phyloP scores from a whole-genome alignment of 2,797 vertebrate species.

The Rhinichthys osculus region DNA sequence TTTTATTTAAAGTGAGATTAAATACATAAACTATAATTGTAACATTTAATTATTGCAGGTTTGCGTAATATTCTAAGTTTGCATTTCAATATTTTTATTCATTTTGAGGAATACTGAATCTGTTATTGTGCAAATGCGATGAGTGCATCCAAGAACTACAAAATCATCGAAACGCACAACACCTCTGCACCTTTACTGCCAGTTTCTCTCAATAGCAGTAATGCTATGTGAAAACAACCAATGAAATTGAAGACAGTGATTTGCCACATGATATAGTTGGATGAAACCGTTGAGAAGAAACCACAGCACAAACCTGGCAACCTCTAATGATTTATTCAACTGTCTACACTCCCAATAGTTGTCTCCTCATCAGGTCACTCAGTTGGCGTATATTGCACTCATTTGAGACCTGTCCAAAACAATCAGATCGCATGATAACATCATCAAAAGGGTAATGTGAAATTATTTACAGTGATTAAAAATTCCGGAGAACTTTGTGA shows the following conservation, averaged over 20 bases:
- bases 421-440: neutral
- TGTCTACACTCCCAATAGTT: neutral
- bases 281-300: neutral
- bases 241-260: neutral
- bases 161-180: neutral
- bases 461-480: conserved; percentile 25
- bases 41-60: too few relatives aligned
- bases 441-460: conserved; percentile 3
- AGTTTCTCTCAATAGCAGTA: too few relatives aligned
- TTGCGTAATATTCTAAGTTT: neutral
- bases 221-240: neutral
- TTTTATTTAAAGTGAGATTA: neutral
- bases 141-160: neutral
- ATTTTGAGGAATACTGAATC: neutral
- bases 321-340: neutral
- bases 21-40: too few relatives aligned
- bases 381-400: neutral
- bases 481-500: conserved; percentile 17
- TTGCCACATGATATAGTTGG: neutral
- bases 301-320: neutral
- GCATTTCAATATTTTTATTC: neutral
- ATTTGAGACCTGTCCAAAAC: neutral
- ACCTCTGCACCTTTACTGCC: neutral
- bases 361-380: neutral
- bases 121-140: neutral